Evolutionary conservation across 2,888 invertebrate genomes (phyloP).

Genomic region (Troilus luridus): DNA sequence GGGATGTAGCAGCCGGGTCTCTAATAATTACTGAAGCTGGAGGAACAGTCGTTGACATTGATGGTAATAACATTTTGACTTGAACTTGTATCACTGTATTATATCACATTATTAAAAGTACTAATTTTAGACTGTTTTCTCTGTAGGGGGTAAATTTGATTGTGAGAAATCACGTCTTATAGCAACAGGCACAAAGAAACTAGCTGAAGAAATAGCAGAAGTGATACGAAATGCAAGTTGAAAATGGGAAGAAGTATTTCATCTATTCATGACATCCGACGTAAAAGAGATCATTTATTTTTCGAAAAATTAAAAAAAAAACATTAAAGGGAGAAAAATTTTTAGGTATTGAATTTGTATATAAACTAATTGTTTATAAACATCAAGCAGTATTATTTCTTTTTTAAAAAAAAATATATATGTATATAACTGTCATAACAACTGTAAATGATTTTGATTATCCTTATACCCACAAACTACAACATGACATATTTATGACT

Average conservation of each 20-base stretch:
- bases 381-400: conserved; percentile 10
- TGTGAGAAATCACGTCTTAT: conserved; percentile 86
- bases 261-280: neutral
- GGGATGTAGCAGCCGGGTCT: conserved; percentile 92
- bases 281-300: neutral
- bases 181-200: conserved; percentile 81
- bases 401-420: neutral
- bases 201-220: conserved; percentile 79
- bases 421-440: neutral
- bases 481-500: too few relatives aligned
- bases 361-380: neutral
- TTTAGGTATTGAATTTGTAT: neutral
- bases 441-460: neutral
- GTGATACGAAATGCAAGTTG: conserved; percentile 54
- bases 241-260: neutral
- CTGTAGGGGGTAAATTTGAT: conserved; percentile 83
- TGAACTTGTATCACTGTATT: neutral
- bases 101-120: neutral
- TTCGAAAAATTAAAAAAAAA: neutral
- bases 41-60: conserved; percentile 89
- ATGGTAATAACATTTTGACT: conserved; percentile 71
- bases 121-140: conserved; percentile 62
- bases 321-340: neutral
- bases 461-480: neutral
- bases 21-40: conserved; percentile 94